Conservation (phyloP, 2,888 invertebrate species). For the Pollenia labialis region DNA sequence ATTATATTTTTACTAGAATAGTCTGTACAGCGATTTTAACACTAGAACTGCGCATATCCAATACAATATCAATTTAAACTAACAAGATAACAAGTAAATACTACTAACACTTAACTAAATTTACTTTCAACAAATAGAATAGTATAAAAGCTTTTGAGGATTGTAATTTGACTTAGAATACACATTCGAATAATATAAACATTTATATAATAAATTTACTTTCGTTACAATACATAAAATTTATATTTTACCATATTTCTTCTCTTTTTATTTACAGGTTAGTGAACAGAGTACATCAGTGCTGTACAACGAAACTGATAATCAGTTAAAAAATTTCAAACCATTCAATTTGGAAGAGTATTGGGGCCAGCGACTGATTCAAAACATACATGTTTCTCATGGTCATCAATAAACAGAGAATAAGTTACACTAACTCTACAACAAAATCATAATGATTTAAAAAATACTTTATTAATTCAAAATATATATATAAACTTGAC, state of each 20-base stretch:
- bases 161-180: too few species aligned
- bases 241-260: background rate
- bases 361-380: slow-evolving; percentile 89
- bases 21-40: too few species aligned
- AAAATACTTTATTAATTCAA: slow-evolving; percentile 62
- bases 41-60: too few species aligned
- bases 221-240: background rate
- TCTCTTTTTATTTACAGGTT: slow-evolving; percentile 76
- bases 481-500: slow-evolving; percentile 46
- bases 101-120: background rate
- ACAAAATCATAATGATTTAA: slow-evolving; percentile 53
- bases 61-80: too few species aligned
- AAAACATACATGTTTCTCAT: slow-evolving; percentile 85
- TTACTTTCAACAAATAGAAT: too few species aligned
- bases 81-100: too few species aligned
- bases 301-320: slow-evolving; percentile 83
- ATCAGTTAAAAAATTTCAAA: slow-evolving; percentile 89
- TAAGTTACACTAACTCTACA: slow-evolving; percentile 22
- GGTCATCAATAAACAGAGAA: slow-evolving; percentile 78
- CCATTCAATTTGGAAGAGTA: slow-evolving; percentile 91
- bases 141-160: too few species aligned
- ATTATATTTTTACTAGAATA: too few species aligned
- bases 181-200: too few species aligned
- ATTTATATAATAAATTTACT: background rate
- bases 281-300: slow-evolving; percentile 86